Evolutionary conservation across 2,113 vertebrate species (phyloP), one percentile per base, ranked within the genome.

Genomic region (Platysteira castanea): DNA sequence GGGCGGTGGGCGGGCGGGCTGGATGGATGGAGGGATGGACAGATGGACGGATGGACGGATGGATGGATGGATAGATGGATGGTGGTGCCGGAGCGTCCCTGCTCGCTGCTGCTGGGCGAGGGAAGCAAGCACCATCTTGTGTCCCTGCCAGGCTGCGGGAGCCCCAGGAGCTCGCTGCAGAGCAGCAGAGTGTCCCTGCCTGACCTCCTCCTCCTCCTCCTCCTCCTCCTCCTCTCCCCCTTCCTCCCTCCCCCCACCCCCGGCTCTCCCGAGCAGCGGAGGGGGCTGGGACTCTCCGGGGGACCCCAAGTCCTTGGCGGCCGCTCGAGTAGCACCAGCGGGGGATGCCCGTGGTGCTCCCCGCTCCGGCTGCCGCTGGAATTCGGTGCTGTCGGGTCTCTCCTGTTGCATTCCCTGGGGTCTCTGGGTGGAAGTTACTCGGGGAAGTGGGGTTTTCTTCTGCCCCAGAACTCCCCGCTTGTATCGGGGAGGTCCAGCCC

Each of bases 91-190:
- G 85, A 90, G 86, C 57, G 20, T 54, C 65, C 57, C 79, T 39
- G 69, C 90, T 74, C 9, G 15, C 88, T 39, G 93, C 88, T 87
- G 37, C 64, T 2, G 27, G 77, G 49, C 6, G 23, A 90, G 75
- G 71, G 90, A 82, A 83, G 76, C 79, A 85, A 93, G 89, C 91
- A 89, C 91, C 95, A 93, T 93, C 90, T 94, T 92, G 93, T 63
- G 88, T 92, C 86, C 95, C 95, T 95, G 94, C 94, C 96, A 93
- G 94, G 89, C 86, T 95, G 95, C 95, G 19, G 94, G 95, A 96
- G 83, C 90, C 94, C 85, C 71, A 23, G 79, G 67, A 96, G 88
- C 92, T 87, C 70, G 31, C 92, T 92, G 95, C 96, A 92, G 92
- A 96, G 90, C 63, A 1, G 85, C 93, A 80, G 82, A 33, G 3